Base-by-base conservation (phyloP, 1,140 invertebrate genomes). In the Diabrotica undecimpunctata region DNA sequence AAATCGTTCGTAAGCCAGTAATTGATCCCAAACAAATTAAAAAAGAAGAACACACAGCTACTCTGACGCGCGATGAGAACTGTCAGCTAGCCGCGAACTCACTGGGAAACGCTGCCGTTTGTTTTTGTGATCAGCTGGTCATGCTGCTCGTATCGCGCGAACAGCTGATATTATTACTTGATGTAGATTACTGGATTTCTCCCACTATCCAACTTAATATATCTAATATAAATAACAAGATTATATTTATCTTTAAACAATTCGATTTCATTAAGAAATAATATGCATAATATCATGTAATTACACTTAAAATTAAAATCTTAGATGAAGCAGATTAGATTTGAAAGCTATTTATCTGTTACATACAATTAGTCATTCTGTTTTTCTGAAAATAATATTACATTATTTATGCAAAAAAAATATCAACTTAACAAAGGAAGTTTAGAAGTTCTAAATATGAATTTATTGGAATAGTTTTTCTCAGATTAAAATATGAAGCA, bases 51-150 rank as follows among this genome's bases (percentile, higher is more conserved):
- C 54, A 11, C 13, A 13, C 13, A 55, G 13, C 54, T 55, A 36
- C 54, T 55, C 8, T 36, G 9, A 55, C 54, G 54, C 13, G 41
- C 41, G n/a, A 46, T n/a, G 41, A 46, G n/a, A 46, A 8, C 41
- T 10, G 41, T 46, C 41, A 61, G 59, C 59, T 52, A 61, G 59
- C 46, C 59, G 46, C 59, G 59, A 50, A 25, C 59, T 13, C 14
- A 61, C 61, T 66, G 50, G 56, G 58, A 69, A 54, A 53, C 41
- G 41, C 14, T 55, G 25, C 67, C 68, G 70, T 72, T 72, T 73
- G 70, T 75, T 75, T 65, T 73, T 65, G 54, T 57, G 68, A 75
- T 75, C 73, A 75, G 73, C 73, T 75, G 73, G 61, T 66, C 25
- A 2, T 46, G 38, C 50, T 25, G 25, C 25, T 25, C 25, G 56